These are phyloP conservation scores for Nixonia krombeini DNA, from an alignment of 1,140 invertebrate genomes.

Conservation along the genomic window DNA sequence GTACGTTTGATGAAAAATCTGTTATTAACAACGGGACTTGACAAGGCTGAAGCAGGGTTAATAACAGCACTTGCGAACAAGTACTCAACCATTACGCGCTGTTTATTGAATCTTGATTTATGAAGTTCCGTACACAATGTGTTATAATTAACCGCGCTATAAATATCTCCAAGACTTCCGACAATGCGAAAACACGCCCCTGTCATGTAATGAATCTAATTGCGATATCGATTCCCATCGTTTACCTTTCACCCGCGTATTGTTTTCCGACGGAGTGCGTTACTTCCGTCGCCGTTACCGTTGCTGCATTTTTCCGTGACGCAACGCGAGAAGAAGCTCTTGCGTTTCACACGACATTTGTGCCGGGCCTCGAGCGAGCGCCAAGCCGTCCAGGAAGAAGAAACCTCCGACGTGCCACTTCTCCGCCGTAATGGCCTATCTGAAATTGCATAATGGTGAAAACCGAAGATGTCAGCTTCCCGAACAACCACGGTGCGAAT, in stretches of 20 bases:
- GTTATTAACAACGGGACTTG: constrained; percentile 32
- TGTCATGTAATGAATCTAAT: constrained; percentile 3
- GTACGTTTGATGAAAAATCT: constrained; percentile 12
- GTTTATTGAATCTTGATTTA: constrained; percentile 32
- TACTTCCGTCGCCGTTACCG: not conserved
- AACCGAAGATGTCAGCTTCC: constrained; percentile 17
- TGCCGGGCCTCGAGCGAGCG: too few species aligned
- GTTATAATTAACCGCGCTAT: constrained; percentile 21
- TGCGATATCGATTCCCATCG: constrained; percentile 6
- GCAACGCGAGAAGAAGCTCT: too few species aligned
- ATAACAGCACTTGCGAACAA: constrained; percentile 21
- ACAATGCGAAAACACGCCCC: constrained; percentile 12
- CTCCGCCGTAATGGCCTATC: constrained; percentile 20
- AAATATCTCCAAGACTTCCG: constrained; percentile 13
- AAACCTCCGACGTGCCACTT: constrained; percentile 20
- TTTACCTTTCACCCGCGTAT: not conserved
- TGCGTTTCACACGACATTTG: constrained; percentile 29
- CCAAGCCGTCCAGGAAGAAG: constrained; percentile 22
- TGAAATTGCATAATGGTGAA: constrained; percentile 28
- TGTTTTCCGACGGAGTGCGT: constrained; percentile 1
- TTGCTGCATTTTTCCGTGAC: not conserved
- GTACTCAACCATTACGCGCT: constrained; percentile 3
- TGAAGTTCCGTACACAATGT: constrained; percentile 5
- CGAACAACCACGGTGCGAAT: constrained; percentile 9
- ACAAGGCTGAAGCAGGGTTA: constrained; percentile 4